Evolutionary conservation across 2,888 invertebrate species (phyloP).

Genomic region (Drosophila silvestris): DNA sequence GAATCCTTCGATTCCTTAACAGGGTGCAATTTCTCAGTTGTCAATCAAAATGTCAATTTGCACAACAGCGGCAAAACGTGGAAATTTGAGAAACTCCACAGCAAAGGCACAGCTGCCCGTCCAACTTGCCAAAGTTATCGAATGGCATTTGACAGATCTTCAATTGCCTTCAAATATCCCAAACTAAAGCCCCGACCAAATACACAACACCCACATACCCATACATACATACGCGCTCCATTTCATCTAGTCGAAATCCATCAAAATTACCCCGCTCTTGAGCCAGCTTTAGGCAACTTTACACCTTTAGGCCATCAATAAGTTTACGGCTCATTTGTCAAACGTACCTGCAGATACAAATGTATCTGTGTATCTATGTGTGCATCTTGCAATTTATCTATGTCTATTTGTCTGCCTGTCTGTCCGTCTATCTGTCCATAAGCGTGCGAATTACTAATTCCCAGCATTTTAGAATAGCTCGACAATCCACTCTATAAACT

Average conservation of each 20-base stretch:
- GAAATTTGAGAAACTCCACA: slow-evolving; percentile 29
- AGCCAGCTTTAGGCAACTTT: slow-evolving; percentile 39
- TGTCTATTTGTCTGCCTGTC: slow-evolving; percentile 24
- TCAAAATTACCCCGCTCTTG: slow-evolving; percentile 54
- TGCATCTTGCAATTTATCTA: slow-evolving; percentile 21
- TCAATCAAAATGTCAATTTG: slow-evolving; percentile 83
- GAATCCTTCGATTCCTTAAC: slow-evolving; percentile 20
- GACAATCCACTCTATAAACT: slow-evolving; percentile 10
- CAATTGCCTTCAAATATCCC: slow-evolving; percentile 34
- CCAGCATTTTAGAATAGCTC: slow-evolving; percentile 26
- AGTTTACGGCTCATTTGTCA: slow-evolving; percentile 64
- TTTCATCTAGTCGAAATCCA: slow-evolving; percentile 52
- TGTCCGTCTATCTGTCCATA: slow-evolving; percentile 11
- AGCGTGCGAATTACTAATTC: slow-evolving; percentile 16
- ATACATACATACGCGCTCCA: not conserved
- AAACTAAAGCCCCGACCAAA: not conserved
- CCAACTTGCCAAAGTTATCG: slow-evolving; percentile 51
- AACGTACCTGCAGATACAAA: slow-evolving; percentile 37
- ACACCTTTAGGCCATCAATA: slow-evolving; percentile 57
- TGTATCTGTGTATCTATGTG: slow-evolving; percentile 28
- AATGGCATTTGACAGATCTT: slow-evolving; percentile 70
- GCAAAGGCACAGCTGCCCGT: slow-evolving; percentile 52
- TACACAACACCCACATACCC: not conserved
- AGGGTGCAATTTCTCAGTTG: slow-evolving; percentile 73
- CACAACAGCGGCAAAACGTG: slow-evolving; percentile 22